Evolutionary conservation across 2,888 invertebrate genomes (phyloP).

Genomic region (Hesperia comma): DNA sequence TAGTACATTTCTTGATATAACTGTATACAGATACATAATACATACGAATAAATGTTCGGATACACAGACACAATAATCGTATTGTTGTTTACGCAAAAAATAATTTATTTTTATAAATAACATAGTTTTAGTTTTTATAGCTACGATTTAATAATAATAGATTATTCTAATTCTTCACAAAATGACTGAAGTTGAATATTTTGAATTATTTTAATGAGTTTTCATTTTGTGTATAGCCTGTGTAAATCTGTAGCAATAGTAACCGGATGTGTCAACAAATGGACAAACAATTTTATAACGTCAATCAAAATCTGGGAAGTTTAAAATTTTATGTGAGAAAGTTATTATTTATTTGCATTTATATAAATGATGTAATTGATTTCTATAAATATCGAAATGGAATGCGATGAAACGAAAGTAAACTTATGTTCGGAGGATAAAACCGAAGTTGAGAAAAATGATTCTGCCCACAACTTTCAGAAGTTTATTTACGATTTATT

Average conservation of each 20-base stretch:
- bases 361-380: slow-evolving; percentile 29
- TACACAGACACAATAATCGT: background rate
- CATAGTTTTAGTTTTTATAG: too few relatives aligned
- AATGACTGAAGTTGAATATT: too few relatives aligned
- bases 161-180: too few relatives aligned
- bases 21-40: background rate
- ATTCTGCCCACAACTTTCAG: slow-evolving; percentile 82
- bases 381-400: slow-evolving; percentile 53
- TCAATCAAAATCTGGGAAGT: slow-evolving; percentile 62
- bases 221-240: slow-evolving; percentile 24
- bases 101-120: too few relatives aligned
- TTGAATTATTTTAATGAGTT: too few relatives aligned
- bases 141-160: too few relatives aligned
- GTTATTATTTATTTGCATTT: slow-evolving; percentile 43
- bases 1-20: too few relatives aligned
- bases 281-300: slow-evolving; percentile 46
- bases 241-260: slow-evolving; percentile 31
- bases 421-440: slow-evolving; percentile 41
- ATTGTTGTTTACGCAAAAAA: background rate
- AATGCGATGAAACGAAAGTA: slow-evolving; percentile 44
- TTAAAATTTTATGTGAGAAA: slow-evolving; percentile 66
- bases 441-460: slow-evolving; percentile 46
- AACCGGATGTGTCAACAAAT: slow-evolving; percentile 66
- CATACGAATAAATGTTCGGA: background rate
- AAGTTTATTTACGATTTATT: slow-evolving; percentile 83